Percentiles rank a stretch among this genome's conserved stretches.
Evolutionary conservation across 2,888 invertebrate species (phyloP).

Genomic region (Melinopterus prodromus): DNA sequence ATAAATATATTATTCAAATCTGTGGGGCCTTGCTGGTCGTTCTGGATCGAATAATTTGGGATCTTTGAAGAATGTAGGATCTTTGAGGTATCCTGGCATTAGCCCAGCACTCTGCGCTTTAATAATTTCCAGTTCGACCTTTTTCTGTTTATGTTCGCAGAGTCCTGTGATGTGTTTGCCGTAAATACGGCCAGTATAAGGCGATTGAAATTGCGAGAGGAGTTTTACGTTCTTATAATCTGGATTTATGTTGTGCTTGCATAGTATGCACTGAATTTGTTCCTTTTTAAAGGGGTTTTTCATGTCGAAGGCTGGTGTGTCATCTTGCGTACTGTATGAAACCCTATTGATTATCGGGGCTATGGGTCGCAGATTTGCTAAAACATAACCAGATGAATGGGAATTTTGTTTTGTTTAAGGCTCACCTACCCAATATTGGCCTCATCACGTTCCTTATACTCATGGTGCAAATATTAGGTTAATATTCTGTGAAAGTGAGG

Average conservation of each 20-base stretch:
- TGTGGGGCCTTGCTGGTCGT: slow-evolving; percentile 80
- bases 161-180: slow-evolving; percentile 94
- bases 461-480: slow-evolving; percentile 13
- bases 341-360: slow-evolving; percentile 10
- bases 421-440: slow-evolving; percentile 24
- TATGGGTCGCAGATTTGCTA: slow-evolving; percentile 23
- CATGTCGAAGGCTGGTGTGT: slow-evolving; percentile 68
- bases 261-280: slow-evolving; percentile 78
- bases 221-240: slow-evolving; percentile 92
- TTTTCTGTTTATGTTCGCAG: slow-evolving; percentile 81
- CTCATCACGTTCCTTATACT: slow-evolving; percentile 15
- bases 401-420: not conserved
- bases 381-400: not conserved
- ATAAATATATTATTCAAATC: slow-evolving; percentile 65
- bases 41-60: slow-evolving; percentile 92
- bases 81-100: slow-evolving; percentile 86
- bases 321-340: slow-evolving; percentile 35
- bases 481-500: not conserved
- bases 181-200: slow-evolving; percentile 92
- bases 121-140: slow-evolving; percentile 75
- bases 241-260: slow-evolving; percentile 80
- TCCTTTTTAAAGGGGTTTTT: slow-evolving; percentile 85
- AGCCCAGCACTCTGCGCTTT: slow-evolving; percentile 82
- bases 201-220: slow-evolving; percentile 94
- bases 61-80: slow-evolving; percentile 81